Conservation (phyloP, 2,888 invertebrate genomes). For the Escarpia spicata region DNA sequence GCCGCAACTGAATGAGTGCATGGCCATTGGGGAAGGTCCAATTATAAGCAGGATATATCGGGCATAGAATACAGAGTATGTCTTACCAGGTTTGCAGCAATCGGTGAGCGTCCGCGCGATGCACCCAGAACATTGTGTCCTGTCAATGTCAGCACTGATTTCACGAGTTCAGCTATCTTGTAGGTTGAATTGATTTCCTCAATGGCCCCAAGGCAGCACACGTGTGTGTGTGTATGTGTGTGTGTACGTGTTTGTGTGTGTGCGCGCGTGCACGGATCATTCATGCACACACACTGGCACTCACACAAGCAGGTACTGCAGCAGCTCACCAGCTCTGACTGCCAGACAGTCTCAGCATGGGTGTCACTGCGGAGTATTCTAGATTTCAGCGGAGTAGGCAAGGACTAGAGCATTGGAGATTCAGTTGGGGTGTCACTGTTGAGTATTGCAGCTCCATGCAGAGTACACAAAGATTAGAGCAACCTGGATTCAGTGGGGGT, state of each 20-base stretch:
- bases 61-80: background rate
- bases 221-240: background rate
- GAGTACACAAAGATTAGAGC: background rate
- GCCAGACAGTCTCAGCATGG: background rate
- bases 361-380: background rate
- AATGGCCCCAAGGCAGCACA: background rate
- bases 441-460: background rate
- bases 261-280: background rate
- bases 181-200: slow-evolving; percentile 13
- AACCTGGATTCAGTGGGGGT: background rate
- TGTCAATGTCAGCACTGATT: background rate
- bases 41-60: background rate
- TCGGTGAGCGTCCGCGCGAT: background rate
- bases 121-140: background rate
- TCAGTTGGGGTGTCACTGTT: background rate
- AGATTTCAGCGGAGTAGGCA: background rate
- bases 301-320: background rate
- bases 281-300: background rate
- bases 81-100: background rate
- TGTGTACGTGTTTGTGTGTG: background rate
- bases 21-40: background rate
- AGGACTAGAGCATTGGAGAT: background rate
- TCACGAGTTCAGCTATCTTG: background rate
- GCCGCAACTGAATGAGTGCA: background rate
- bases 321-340: background rate